phyloP scores from a whole-genome alignment of 2,113 vertebrate species.

The Zapus hudsonius region DNA sequence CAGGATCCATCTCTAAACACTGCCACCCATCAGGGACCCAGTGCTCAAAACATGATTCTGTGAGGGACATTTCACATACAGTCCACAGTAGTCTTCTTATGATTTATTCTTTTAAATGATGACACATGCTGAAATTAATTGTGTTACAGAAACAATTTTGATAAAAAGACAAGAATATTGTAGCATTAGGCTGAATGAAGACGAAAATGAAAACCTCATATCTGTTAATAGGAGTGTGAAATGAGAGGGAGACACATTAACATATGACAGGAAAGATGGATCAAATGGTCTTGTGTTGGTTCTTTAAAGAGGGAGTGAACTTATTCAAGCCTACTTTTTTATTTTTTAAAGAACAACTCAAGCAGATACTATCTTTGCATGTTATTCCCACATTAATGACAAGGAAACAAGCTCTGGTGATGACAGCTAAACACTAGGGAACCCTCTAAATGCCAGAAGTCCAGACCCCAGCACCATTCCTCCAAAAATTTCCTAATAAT shows the following conservation, averaged over 20 bases:
- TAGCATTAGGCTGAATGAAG: constrained; percentile 26
- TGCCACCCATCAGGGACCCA: not conserved
- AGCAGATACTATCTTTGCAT: not conserved
- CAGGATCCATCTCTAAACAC: not conserved
- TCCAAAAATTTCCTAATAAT: not conserved
- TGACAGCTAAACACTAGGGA: not conserved
- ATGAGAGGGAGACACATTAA: not conserved
- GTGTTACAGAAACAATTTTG: constrained; percentile 21
- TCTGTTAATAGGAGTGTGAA: not conserved
- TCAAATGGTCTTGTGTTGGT: not conserved
- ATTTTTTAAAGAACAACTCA: not conserved
- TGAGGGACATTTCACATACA: not conserved
- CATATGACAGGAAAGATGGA: not conserved
- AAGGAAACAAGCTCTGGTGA: not conserved
- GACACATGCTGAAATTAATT: not conserved
- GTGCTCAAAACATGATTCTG: not conserved
- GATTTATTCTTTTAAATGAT: not conserved
- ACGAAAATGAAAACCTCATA: constrained; percentile 14
- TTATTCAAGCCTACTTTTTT: not conserved
- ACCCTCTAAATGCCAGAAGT: not conserved
- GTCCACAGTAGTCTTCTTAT: not conserved
- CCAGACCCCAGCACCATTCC: not conserved
- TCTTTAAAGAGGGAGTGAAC: not conserved
- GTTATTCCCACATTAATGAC: not conserved
- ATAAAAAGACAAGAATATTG: not conserved